A percentile compares a stretch with the other conserved stretches of the same genome.
Conservation (phyloP, 2,113 vertebrate species). For the Struthio camelus region DNA sequence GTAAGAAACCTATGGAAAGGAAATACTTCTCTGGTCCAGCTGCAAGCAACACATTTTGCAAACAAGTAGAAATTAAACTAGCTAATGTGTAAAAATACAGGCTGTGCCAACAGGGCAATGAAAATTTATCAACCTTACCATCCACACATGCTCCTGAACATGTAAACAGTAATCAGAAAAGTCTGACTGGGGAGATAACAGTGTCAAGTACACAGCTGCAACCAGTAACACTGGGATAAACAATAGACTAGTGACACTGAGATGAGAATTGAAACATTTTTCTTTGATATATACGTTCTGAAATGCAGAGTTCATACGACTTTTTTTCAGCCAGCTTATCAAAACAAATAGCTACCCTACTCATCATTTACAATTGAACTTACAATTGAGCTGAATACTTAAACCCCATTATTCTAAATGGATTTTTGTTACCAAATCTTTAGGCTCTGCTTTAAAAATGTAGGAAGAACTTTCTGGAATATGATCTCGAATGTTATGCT, state of each 20-base stretch:
- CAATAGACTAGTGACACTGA: neutral
- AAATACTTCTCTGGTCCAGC: neutral
- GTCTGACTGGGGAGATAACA: neutral
- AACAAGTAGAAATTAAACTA: neutral
- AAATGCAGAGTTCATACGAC: neutral
- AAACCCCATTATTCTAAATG: neutral
- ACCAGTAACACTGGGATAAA: neutral
- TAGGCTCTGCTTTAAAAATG: neutral
- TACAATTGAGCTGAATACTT: neutral
- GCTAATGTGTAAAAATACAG: neutral
- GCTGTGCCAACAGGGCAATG: neutral
- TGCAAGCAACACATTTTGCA: neutral
- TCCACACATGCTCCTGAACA: neutral
- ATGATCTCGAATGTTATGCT: neutral
- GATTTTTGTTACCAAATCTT: neutral
- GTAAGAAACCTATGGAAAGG: neutral
- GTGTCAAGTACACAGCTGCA: neutral
- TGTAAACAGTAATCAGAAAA: neutral
- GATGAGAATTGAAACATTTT: neutral
- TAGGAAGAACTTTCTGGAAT: neutral
- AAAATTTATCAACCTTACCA: neutral
- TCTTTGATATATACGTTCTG: neutral
- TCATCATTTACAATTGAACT: neutral
- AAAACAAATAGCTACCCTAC: neutral
- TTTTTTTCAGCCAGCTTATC: neutral